Evolutionary conservation across 2,888 invertebrate species (phyloP).

Genomic region (Germaria angustata): DNA sequence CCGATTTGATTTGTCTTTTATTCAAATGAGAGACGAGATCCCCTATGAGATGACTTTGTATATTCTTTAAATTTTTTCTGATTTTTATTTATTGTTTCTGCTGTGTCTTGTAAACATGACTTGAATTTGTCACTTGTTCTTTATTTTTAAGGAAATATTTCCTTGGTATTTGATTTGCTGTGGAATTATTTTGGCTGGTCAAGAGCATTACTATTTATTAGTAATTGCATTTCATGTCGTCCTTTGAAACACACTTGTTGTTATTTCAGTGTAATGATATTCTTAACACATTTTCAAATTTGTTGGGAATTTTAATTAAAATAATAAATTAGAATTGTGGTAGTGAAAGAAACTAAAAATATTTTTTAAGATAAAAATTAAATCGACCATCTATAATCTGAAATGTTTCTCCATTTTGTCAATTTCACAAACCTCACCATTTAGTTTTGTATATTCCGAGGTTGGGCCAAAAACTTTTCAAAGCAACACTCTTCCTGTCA

Average conservation of each 20-base stretch:
- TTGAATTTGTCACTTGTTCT: slow-evolving; percentile 62
- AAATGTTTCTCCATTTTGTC: too few species aligned
- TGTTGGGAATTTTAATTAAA: slow-evolving; percentile 24
- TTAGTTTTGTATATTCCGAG: too few species aligned
- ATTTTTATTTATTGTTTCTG: slow-evolving; percentile 21
- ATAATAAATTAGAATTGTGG: too few species aligned
- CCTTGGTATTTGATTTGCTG: neutral
- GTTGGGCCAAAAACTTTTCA: too few species aligned
- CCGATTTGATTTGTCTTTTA: slow-evolving; percentile 53
- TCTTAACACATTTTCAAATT: neutral
- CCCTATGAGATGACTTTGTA: slow-evolving; percentile 50
- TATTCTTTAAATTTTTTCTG: slow-evolving; percentile 25
- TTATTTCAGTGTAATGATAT: neutral
- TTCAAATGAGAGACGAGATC: slow-evolving; percentile 59
- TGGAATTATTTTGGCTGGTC: neutral
- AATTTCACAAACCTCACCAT: too few species aligned
- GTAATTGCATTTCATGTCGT: neutral
- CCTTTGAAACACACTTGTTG: neutral
- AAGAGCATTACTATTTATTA: neutral
- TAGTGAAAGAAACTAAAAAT: too few species aligned
- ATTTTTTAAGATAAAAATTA: too few species aligned
- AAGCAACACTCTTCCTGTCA: too few species aligned
- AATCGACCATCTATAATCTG: too few species aligned
- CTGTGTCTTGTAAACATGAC: slow-evolving; percentile 54
- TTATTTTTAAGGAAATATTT: neutral